phyloP scores from a whole-genome alignment of 2,113 vertebrate genomes.

The Vidua macroura region DNA sequence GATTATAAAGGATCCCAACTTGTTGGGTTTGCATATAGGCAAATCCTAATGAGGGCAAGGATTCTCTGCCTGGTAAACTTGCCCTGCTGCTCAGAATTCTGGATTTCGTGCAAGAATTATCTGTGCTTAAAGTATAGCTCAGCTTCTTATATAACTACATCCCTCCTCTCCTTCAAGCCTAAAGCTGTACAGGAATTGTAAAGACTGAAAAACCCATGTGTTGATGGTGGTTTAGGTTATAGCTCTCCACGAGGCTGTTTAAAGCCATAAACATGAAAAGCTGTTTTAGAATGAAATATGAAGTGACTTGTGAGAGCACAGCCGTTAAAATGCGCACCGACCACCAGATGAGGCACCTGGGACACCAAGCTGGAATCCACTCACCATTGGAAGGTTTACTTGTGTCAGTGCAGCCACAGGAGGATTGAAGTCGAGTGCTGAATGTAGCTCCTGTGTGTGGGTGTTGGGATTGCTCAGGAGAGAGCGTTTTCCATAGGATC shows the following conservation, averaged over 20 bases:
- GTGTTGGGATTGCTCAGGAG: background rate
- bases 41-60: background rate
- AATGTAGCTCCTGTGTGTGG: background rate
- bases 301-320: background rate
- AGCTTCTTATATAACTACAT: background rate
- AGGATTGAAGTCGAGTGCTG: background rate
- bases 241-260: background rate
- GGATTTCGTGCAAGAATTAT: background rate
- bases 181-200: background rate
- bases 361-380: background rate
- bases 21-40: background rate
- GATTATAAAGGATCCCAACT: background rate
- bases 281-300: background rate
- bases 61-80: background rate
- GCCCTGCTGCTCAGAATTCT: background rate
- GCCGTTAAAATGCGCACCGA: background rate
- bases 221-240: background rate
- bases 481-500: fast-evolving
- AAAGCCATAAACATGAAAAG: background rate
- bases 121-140: background rate
- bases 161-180: background rate
- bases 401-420: background rate
- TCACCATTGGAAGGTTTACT: background rate
- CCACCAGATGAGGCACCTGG: background rate
- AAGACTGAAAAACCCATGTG: background rate